Conservation (phyloP, 2,888 invertebrate species). For the Macrophya annulata region DNA sequence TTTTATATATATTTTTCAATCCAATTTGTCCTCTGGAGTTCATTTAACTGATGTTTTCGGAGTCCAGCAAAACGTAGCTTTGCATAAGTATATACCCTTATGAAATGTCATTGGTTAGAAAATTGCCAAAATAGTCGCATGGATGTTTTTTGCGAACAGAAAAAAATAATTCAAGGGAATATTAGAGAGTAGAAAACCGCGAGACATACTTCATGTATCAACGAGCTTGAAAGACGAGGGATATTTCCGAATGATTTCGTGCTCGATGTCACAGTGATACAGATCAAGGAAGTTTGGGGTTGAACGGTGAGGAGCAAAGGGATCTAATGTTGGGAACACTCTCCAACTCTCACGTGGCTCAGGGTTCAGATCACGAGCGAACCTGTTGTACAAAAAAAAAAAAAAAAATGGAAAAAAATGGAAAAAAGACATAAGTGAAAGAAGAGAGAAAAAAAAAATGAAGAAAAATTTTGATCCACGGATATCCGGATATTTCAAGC, state of each 20-base stretch:
- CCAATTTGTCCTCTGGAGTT: too few species aligned
- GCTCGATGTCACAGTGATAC: conserved; percentile 51
- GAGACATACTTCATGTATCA: conserved; percentile 28
- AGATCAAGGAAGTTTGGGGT: conserved; percentile 51
- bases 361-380: conserved; percentile 31
- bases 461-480: conserved; percentile 25
- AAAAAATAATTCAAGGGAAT: not conserved
- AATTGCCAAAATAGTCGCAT: not conserved
- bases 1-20: too few species aligned
- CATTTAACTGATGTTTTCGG: too few species aligned
- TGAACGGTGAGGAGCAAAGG: conserved; percentile 35
- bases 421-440: not conserved
- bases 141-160: not conserved
- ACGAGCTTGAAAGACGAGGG: conserved; percentile 24
- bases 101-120: not conserved
- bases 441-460: too few species aligned
- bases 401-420: not conserved
- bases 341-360: conserved; percentile 48
- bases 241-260: conserved; percentile 54
- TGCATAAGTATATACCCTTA: too few species aligned
- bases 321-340: conserved; percentile 51
- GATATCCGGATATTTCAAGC: conserved; percentile 28
- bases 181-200: not conserved
- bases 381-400: conserved; percentile 41
- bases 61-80: too few species aligned